Evolutionary conservation across 1,140 invertebrate genomes (phyloP).

Genomic region (Mercenaria mercenaria): DNA sequence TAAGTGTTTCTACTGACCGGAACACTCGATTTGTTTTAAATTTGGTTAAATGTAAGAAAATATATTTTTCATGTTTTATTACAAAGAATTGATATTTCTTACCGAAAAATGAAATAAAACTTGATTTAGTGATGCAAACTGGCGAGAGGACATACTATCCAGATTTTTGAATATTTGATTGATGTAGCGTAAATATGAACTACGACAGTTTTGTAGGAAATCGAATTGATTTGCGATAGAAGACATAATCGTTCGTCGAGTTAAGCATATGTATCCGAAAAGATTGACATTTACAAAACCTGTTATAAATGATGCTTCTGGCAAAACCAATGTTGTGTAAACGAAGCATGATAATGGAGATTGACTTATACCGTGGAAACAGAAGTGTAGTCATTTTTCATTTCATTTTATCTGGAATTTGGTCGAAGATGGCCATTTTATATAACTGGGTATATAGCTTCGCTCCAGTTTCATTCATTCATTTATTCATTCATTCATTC

Average conservation of each 20-base stretch:
- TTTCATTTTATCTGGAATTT: background rate
- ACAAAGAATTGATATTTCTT: no score
- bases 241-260: conserved; percentile 20
- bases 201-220: background rate
- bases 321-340: background rate
- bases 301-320: conserved; percentile 9
- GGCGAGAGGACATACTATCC: no score
- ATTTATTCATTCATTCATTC: no score
- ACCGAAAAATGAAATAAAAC: no score
- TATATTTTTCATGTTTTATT: no score
- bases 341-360: background rate
- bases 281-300: conserved; percentile 10
- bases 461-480: no score
- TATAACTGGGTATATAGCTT: no score
- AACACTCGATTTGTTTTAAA: no score
- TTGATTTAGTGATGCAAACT: no score
- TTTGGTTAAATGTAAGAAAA: no score
- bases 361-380: background rate
- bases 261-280: conserved; percentile 38
- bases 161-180: conserved; percentile 24
- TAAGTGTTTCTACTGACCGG: no score
- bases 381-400: background rate
- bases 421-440: no score
- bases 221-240: background rate
- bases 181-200: conserved; percentile 16